Conservation (phyloP, 2,113 vertebrate species). For the Macquaria ambigua region DNA sequence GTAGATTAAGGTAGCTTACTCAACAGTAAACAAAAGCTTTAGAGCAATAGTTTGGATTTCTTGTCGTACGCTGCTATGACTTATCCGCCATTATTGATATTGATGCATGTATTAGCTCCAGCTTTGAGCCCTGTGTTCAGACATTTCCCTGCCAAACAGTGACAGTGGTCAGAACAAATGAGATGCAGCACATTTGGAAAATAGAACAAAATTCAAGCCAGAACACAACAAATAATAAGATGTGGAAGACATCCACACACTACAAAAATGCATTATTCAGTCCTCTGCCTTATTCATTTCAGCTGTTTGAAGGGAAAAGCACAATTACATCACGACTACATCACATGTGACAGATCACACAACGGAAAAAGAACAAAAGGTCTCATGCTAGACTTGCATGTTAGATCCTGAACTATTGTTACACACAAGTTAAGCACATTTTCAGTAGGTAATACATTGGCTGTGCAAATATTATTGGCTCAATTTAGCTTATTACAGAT, state of each 20-base stretch:
- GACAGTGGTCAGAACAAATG: not conserved
- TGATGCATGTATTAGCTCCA: constrained; percentile 10
- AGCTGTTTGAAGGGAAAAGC: not conserved
- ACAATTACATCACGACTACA: not conserved
- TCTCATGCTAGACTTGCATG: not conserved
- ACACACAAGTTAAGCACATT: not conserved
- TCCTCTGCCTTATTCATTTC: not conserved
- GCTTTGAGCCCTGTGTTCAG: not conserved
- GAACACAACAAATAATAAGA: not conserved
- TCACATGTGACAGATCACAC: not conserved
- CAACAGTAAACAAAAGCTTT: constrained; percentile 6
- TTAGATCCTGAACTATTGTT: not conserved
- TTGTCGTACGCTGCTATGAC: not conserved
- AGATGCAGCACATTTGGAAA: not conserved
- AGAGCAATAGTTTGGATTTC: not conserved
- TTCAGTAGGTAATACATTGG: not conserved
- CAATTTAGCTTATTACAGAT: not conserved
- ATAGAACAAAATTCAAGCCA: not conserved
- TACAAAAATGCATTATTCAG: not conserved
- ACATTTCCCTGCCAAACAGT: constrained; percentile 4
- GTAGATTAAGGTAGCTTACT: constrained; percentile 11
- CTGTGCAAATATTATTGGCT: not conserved
- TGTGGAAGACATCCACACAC: not conserved
- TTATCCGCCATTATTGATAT: constrained; percentile 10
- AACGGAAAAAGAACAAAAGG: not conserved